phyloP scores from a whole-genome alignment of 2,797 vertebrate species.

The Tolypeutes matacus region DNA sequence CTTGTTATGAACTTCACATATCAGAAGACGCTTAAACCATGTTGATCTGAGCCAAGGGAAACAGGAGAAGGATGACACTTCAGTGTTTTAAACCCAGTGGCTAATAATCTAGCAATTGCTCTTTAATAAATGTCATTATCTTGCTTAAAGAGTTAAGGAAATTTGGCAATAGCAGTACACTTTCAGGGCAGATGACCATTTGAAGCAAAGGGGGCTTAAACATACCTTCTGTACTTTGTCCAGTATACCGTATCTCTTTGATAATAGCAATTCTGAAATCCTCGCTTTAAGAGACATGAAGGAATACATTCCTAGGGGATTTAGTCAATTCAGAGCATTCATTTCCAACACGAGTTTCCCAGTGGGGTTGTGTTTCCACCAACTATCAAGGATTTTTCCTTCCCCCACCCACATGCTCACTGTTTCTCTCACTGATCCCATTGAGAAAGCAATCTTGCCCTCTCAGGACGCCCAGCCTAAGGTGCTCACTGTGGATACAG shows the following conservation, averaged over 20 bases:
- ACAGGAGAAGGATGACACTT: conserved; percentile 61
- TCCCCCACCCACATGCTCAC: not conserved
- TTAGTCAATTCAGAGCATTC: conserved; percentile 1
- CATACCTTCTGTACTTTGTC: conserved; percentile 1
- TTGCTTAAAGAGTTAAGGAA: conserved; percentile 81
- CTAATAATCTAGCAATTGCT: conserved; percentile 75
- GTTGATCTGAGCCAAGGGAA: conserved; percentile 8
- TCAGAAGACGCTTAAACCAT: conserved; percentile 58
- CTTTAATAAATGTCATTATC: conserved; percentile 83
- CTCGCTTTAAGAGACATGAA: conserved; percentile 53
- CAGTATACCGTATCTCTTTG: not conserved
- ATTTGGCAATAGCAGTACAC: conserved; percentile 74
- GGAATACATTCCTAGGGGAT: conserved; percentile 24
- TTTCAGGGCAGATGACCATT: conserved; percentile 75
- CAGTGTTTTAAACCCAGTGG: conserved; percentile 45
- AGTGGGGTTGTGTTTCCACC: not conserved
- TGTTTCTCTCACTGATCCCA: not conserved
- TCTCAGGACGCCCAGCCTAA: not conserved
- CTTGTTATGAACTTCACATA: conserved; percentile 56
- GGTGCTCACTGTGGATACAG: not conserved
- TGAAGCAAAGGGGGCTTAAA: conserved; percentile 52
- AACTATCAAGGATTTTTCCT: not conserved
- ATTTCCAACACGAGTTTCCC: not conserved
- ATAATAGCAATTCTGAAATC: conserved; percentile 28
- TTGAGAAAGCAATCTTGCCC: not conserved